Base-by-base conservation (phyloP, 2,888 invertebrate species). In the Julus scanicus region DNA sequence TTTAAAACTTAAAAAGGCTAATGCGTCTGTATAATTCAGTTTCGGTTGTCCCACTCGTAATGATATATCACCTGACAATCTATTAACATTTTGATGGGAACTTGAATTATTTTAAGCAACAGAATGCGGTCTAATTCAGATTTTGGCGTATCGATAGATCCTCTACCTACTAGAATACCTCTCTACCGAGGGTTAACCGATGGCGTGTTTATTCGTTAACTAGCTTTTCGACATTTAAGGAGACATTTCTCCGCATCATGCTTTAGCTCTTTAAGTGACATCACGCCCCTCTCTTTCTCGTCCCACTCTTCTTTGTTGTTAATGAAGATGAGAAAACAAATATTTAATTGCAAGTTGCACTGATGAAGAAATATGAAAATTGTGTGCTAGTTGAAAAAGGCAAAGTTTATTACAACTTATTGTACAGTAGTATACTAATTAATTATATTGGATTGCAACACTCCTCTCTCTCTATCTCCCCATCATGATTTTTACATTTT, bases 351-450 rank as follows among this genome's bases (percentile, higher is more conserved):
- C 63, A 57, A 57, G 57, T 57, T 17, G 57, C 57, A 13, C 17
- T 15, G 57, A 57, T 17, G 17, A 17, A 2, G 63, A 63, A 63
- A 20, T n/a, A 63, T 20, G 63, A 20, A 63, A n/a, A 20, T 4
- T 63, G n/a, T 20, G 63, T 17, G 63, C 63, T 63, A 63, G 20
- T 20, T 17, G 63, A 63, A 63, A 15, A 4, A 57, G 63, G 63
- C 20, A 20, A 49, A 17, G n/a, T 63, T 63, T 63, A 15, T 63
- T 63, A 20, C 63, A n/a, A 20, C 20, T 17, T 63, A 63, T 63
- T 63, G 63, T 63, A 63, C 63, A 63, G 63, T 63, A 63, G 63
- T 63, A 63, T 63, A 63, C 63, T 20, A 63, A 63, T 63, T 63
- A 63, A 63, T 20, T 63, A 20, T 63, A 63, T 20, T 20, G 63